Base-by-base conservation (phyloP, 2,888 invertebrate species). In the Eudasyphora cyanicolor region DNA sequence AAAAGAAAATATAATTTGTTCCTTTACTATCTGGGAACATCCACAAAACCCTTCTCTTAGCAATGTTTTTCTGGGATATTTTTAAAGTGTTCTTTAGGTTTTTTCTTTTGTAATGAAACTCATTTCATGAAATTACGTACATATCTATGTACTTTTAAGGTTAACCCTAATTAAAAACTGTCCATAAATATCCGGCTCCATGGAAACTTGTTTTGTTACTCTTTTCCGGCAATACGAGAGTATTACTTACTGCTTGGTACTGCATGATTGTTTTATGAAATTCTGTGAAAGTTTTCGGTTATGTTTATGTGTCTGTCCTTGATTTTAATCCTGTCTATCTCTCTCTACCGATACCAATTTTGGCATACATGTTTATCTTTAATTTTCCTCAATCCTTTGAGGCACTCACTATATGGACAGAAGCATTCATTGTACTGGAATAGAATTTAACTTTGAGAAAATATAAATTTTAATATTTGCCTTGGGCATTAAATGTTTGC, bases 381-480 rank as follows among this genome's bases (percentile, higher is more conserved):
- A 67, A 67, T 67, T 67, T 67, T 24, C 24, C 14, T 24, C 21
- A 1, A 24, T 5, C 21, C 24, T 54, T 45, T 8, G n/a, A n/a
- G n/a, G n/a, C n/a, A n/a, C n/a, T n/a, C n/a, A n/a, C 38, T 38
- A 12, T 45, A 45, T n/a, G n/a, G 45, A 21, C 21, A 14, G 19
- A 38, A 24, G n/a, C n/a, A n/a, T n/a, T n/a, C 38, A 24, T 24
- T 67, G 35, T 21, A 67, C 42, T 24, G 24, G 24, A 67, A 12
- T 38, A 42, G 24, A 67, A 67, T 42, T 38, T 67, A 67, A 67
- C 38, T 67, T 67, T 42, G 64, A 67, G n/a, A 67, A 67, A 64
- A 35, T 35, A 64, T 64, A 64, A 67, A 67, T 67, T 67, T 67
- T 24, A 67, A 67, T 67, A 67, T 67, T 67, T 67, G 67, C 67